Evolutionary conservation across 2,113 vertebrate genomes (phyloP).

Genomic region (Parotia lawesii): DNA sequence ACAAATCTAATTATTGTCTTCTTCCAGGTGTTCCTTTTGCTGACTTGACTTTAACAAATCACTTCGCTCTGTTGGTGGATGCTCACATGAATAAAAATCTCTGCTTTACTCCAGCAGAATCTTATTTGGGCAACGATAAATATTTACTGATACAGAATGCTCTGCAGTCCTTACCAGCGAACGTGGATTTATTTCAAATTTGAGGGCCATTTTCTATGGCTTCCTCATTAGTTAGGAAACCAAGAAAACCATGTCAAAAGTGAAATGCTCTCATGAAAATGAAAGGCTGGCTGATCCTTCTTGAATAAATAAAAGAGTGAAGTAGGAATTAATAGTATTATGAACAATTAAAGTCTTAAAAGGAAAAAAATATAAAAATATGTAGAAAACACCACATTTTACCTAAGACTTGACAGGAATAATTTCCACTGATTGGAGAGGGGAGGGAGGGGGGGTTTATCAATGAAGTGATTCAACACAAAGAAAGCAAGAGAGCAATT

Average conservation of each 20-base stretch:
- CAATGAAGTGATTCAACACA: neutral
- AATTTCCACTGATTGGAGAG: neutral
- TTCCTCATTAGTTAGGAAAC: neutral
- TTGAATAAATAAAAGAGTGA: neutral
- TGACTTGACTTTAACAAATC: slow-evolving; percentile 59
- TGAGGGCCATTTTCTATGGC: neutral
- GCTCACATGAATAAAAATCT: slow-evolving; percentile 15
- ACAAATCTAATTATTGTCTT: neutral
- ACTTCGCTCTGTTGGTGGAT: neutral
- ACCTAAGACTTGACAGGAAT: neutral
- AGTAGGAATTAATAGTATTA: neutral
- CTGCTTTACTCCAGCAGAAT: neutral
- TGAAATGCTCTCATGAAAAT: neutral
- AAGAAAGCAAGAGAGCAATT: neutral
- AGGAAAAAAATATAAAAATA: neutral
- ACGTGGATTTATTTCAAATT: neutral
- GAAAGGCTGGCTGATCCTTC: neutral
- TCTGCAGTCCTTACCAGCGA: neutral
- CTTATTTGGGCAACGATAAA: neutral
- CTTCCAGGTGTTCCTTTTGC: slow-evolving; percentile 39
- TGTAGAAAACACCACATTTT: neutral
- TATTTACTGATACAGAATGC: neutral
- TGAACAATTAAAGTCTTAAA: neutral
- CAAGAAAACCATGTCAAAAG: neutral
- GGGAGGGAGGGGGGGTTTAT: rapidly evolving